Evolutionary conservation across 2,113 vertebrate genomes (phyloP), one percentile per base, ranked within the genome.

Genomic region (Mobula birostris): DNA sequence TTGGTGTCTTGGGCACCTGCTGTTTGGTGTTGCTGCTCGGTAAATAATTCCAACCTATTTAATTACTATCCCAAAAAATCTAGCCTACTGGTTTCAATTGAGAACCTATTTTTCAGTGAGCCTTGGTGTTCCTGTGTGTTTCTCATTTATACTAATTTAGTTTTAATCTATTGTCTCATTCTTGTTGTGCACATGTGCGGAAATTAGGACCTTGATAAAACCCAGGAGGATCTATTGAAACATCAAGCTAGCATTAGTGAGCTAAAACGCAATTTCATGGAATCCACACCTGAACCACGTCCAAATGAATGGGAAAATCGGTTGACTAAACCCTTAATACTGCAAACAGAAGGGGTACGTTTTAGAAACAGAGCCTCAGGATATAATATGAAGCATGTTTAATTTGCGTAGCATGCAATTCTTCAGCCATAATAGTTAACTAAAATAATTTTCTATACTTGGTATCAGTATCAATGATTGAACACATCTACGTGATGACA

Each of bases 221-320:
- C 98, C 97, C 98, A 99, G 97, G 98, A 99, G 56, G 98, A 99
- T 96, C 97, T 99, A 96, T 98, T 99, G 98, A 99, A 97, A 98
- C 99, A 99, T 96, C 99, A 99, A 98, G 99, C 98, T 99, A 99
- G 98, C 97, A 98, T 99, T 99, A 99, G 98, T 98, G 98, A 99
- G 97, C 98, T 99, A 97, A 99, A 99, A 97, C 98, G 99, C 97
- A 98, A 97, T 98, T 99, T 99, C 98, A 99, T 99, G 99, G 99
- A 99, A 96, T 98, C 98, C 94, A 98, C 98, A 94, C 98, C 99
- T 12, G 98, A 99, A 94, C 98, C 98, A 95, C 98, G 98, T 97
- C 98, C 97, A 95, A 99, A 97, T 97, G 98, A 98, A 96, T 99
- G 99, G 99, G 98, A 99, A 97, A 99, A 99, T 96, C 99, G 98